Conservation (phyloP, 2,797 vertebrate genomes). For the Babyrousa celebensis region DNA sequence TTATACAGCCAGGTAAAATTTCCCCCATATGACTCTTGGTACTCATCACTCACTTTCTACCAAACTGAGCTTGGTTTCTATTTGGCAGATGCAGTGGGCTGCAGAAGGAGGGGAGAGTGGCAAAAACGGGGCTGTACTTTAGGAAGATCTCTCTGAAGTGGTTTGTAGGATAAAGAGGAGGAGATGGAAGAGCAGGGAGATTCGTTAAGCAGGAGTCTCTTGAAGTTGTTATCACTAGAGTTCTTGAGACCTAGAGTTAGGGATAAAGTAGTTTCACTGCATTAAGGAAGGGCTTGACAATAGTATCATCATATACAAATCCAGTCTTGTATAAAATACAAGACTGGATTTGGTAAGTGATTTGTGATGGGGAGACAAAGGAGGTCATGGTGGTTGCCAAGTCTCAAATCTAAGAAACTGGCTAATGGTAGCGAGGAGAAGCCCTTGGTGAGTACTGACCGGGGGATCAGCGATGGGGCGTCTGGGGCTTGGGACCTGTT, state of each 20-base stretch:
- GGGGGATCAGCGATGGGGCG: neutral
- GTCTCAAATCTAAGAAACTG: constrained; percentile 11
- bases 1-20: neutral
- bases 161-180: neutral
- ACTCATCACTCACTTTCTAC: neutral
- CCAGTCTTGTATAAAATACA: neutral
- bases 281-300: neutral
- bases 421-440: neutral
- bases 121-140: neutral
- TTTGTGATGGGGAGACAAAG: neutral
- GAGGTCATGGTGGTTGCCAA: neutral
- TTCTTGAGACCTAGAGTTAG: neutral
- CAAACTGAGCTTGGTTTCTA: neutral
- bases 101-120: neutral
- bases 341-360: neutral
- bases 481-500: neutral
- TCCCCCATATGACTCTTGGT: neutral
- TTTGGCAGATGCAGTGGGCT: neutral
- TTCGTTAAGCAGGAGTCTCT: neutral
- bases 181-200: neutral
- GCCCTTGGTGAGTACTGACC: neutral
- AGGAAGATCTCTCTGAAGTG: neutral
- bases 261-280: neutral
- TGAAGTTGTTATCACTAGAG: neutral
- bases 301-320: neutral